These are phyloP conservation scores for Ochotona princeps DNA, from an alignment of 2,113 vertebrate genomes.

Conservation along the genomic window DNA sequence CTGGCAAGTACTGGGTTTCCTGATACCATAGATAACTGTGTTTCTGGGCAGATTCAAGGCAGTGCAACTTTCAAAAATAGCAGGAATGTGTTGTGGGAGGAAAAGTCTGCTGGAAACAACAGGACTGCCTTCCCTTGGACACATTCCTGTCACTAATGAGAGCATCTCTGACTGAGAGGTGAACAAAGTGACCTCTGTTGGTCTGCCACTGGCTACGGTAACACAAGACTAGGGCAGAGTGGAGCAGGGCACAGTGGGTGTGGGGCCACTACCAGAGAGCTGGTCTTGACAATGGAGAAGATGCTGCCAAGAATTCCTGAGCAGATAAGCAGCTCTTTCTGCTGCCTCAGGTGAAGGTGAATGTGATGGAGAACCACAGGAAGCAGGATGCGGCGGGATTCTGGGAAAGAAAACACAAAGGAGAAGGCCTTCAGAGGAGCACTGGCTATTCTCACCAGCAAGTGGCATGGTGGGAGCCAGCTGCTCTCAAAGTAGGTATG, in stretches of 20 bases:
- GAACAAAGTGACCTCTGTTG: constrained; percentile 32
- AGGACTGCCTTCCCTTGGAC: constrained; percentile 65
- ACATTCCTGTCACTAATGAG: constrained; percentile 65
- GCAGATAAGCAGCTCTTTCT: constrained; percentile 98
- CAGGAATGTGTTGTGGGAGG: constrained; percentile 64
- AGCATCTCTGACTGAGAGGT: constrained; percentile 28
- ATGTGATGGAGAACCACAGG: constrained; percentile 98
- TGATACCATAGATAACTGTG: constrained; percentile 45
- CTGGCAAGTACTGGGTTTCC: constrained; percentile 54
- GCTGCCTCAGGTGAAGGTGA: constrained; percentile 96
- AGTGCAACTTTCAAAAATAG: constrained; percentile 71
- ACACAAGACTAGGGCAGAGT: constrained; percentile 13
- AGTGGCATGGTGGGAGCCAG: background rate
- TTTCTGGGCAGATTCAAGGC: constrained; percentile 62
- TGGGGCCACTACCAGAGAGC: constrained; percentile 87
- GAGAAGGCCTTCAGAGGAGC: constrained; percentile 5
- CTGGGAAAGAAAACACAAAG: constrained; percentile 84
- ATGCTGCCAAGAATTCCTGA: constrained; percentile 98
- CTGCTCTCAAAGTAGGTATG: background rate
- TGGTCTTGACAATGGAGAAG: constrained; percentile 96
- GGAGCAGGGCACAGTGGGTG: background rate
- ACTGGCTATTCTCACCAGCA: background rate
- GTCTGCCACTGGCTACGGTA: constrained; percentile 34
- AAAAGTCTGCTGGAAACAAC: constrained; percentile 70
- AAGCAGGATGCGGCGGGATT: constrained; percentile 96